Base-by-base conservation (phyloP, 1,140 invertebrate species). In the Cataglyphis hispanica region DNA sequence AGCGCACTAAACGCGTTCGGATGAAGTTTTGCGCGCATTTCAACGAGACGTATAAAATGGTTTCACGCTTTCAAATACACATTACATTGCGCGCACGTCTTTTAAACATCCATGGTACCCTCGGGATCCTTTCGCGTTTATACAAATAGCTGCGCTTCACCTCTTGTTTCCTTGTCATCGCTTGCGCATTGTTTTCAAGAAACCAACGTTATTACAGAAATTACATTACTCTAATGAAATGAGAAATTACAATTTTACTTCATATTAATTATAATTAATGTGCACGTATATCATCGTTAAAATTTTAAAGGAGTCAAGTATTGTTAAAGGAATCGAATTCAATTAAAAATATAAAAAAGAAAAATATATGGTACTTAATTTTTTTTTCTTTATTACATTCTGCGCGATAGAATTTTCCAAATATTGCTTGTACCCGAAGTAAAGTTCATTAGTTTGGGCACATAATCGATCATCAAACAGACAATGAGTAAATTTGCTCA, bases 161-260 rank as follows among this genome's bases (percentile, higher is more conserved):
- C 61, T 64, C 7, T n/a, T 78, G n/a, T 67, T 53, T 22, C 27
- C 16, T 1, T 10, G 11, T 78, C 63, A 37, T 56, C 13, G 22
- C 8, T 25, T 27, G 1, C 31, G 3, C 31, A 43, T 34, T 43
- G 11, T 1, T 1, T 67, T 77, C 8, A 25, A 50, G 4, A 53
- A 46, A 4, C 43, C 10, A 2, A 77, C 37, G 6, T 50, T 50
- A 50, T 50, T 50, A 19, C 46, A 19, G 22, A 4, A 78, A 7
- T 50, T 78, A 19, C 13, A 76, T 61, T 61, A 61, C 63, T 19
- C 16, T 63, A 76, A 58, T 11, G 56, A 76, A n/a, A 75, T 75
- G 7, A 40, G 10, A 40, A 43, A 63, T 10, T 34, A 40, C 1
- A 25, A 10, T 76, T 27, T 40, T 13, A 5, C 25, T 2, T 76